Conservation (phyloP, 1,140 invertebrate genomes). For the Ericerus pela region DNA sequence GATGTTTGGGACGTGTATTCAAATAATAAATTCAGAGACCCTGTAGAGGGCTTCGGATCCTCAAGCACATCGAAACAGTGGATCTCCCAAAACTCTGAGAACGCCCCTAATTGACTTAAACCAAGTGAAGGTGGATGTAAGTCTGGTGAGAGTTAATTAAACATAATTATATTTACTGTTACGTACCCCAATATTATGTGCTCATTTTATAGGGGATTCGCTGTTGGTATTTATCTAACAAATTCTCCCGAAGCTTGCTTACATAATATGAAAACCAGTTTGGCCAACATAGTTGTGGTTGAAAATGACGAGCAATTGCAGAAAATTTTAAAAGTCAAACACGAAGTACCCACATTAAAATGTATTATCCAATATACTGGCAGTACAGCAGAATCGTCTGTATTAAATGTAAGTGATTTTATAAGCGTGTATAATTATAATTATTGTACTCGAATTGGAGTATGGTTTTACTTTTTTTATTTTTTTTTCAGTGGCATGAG, state of each 20-base stretch:
- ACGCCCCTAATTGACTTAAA: too few species aligned
- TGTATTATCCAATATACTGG: constrained; percentile 76
- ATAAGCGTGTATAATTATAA: too few species aligned
- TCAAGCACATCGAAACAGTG: too few species aligned
- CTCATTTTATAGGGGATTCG: constrained; percentile 52
- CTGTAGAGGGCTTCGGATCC: too few species aligned
- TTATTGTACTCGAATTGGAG: not conserved
- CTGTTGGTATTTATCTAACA: constrained; percentile 81
- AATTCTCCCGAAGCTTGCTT: constrained; percentile 72
- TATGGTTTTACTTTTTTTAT: not conserved
- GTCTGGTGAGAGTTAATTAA: too few species aligned
- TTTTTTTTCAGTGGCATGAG: constrained; percentile 33
- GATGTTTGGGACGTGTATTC: too few species aligned
- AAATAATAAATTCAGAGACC: too few species aligned
- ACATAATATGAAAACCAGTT: constrained; percentile 54
- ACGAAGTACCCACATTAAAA: constrained; percentile 57
- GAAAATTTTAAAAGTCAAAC: constrained; percentile 59
- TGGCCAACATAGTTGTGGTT: constrained; percentile 72
- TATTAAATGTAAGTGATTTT: constrained; percentile 53
- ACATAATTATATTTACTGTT: too few species aligned
- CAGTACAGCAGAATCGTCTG: constrained; percentile 37
- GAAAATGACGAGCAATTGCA: constrained; percentile 76
- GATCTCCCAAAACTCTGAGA: too few species aligned
- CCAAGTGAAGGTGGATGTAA: too few species aligned
- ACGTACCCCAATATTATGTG: constrained; percentile 15